Evolutionary conservation across 2,113 vertebrate species (phyloP).

Genomic region (Thalassoma bifasciatum): DNA sequence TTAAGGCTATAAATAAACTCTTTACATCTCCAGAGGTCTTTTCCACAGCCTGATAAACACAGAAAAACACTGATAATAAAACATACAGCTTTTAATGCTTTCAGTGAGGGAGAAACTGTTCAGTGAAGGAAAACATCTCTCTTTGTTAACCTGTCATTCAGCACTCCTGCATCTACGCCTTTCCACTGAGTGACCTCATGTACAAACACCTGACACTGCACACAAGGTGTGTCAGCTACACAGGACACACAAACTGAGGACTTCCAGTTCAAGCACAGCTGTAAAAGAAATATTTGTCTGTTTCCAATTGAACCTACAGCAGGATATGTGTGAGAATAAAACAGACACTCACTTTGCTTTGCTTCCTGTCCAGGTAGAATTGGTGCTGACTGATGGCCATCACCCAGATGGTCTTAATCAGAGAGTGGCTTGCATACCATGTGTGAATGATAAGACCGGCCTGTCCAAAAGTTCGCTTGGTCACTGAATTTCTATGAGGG

Average conservation of each 20-base stretch:
- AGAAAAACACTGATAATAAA: background rate
- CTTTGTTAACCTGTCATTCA: background rate
- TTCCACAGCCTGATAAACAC: background rate
- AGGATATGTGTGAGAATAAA: background rate
- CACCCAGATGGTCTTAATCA: conserved; percentile 99
- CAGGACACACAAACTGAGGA: background rate
- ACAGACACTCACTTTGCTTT: conserved; percentile 94
- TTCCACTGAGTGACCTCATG: background rate
- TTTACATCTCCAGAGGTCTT: background rate
- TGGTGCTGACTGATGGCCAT: conserved; percentile 99
- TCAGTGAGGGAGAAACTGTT: no score
- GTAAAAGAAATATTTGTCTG: background rate
- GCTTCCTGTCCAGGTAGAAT: conserved; percentile 98
- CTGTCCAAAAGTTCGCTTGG: conserved; percentile 94
- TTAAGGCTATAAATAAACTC: conserved; percentile 4
- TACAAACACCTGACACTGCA: background rate
- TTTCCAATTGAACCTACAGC: background rate
- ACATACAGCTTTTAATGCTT: no score
- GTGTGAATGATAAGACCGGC: conserved; percentile 93
- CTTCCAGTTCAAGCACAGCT: background rate
- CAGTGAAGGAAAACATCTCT: background rate
- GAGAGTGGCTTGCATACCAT: conserved; percentile 97
- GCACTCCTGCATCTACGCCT: background rate
- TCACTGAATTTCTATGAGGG: conserved; percentile 87
- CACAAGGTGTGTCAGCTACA: background rate